Evolutionary conservation across 2,888 invertebrate genomes (phyloP).

Genomic region (Calephelis perditalis): DNA sequence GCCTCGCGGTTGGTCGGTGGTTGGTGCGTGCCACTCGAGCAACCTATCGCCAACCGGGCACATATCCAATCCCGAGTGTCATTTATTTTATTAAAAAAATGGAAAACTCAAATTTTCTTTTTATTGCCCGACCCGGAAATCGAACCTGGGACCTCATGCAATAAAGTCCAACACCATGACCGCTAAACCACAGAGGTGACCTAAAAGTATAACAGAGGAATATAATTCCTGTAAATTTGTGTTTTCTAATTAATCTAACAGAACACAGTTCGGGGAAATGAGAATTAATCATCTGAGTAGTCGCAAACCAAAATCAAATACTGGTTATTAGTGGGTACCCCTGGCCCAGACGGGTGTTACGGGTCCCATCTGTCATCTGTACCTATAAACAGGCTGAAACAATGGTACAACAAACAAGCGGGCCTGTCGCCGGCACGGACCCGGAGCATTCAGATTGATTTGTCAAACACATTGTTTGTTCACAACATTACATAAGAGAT

Average conservation of each 20-base stretch:
- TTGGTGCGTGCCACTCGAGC: too few relatives aligned
- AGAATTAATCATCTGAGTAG: slow-evolving; percentile 4
- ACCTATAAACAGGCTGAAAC: slow-evolving; percentile 49
- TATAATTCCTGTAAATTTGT: not conserved
- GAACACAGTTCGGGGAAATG: not conserved
- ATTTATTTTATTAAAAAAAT: too few relatives aligned
- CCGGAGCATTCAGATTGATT: slow-evolving; percentile 42
- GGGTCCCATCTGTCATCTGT: slow-evolving; percentile 56
- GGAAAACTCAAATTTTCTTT: too few relatives aligned
- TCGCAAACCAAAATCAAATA: slow-evolving; percentile 14
- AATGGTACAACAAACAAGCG: slow-evolving; percentile 41
- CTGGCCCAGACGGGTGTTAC: slow-evolving; percentile 41
- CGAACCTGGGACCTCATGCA: too few relatives aligned
- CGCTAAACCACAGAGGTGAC: too few relatives aligned
- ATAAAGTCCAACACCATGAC: too few relatives aligned
- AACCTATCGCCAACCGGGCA: too few relatives aligned
- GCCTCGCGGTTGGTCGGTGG: too few relatives aligned
- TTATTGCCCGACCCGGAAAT: too few relatives aligned
- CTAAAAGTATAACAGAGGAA: too few relatives aligned
- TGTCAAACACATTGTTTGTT: slow-evolving; percentile 47
- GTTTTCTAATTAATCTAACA: slow-evolving; percentile 5
- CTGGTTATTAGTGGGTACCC: slow-evolving; percentile 23
- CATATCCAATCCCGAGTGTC: too few relatives aligned
- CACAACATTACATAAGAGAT: slow-evolving; percentile 25
- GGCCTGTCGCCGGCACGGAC: slow-evolving; percentile 41